Evolutionary conservation across 1,140 invertebrate genomes (phyloP), one percentile per base, ranked within the genome.

Genomic region (Vanessa atalanta): DNA sequence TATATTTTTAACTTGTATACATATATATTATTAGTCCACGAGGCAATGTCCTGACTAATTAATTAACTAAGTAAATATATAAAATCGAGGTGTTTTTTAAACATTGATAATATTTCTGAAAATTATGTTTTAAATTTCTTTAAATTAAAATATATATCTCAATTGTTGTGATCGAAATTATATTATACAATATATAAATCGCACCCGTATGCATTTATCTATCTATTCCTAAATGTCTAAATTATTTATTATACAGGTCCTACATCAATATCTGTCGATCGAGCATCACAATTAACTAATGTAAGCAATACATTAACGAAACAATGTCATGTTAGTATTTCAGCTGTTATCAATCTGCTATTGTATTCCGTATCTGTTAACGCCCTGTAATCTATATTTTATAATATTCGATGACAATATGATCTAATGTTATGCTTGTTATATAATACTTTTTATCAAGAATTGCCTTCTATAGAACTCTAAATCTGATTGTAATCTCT

Each of bases 241-340:
- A 57, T 13, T 23, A 11, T 14, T 20, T 57, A 57, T 37, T 61
- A 26, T 61, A 37, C 15, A 23, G 68, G n/a, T 48, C 23, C 43
- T 47, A 65, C 60, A 71, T 71, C 61, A 65, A 51, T 71, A 65
- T 48, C 70, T 71, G 70, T 71, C 68, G 55, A 50, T 65, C 48
- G 60, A 15, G 61, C 26, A 67, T 73, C 65, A 67, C 64, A 73
- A 67, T 67, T 73, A 73, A 31, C 53, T 73, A 73, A 73, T 73
- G 71, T 73, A 67, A 73, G 71, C 65, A 67, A 67, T 61, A 67
- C 65, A 73, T 73, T 73, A 73, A 60, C 64, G 65, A 61, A 53
- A 73, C 63, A 73, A 67, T 73, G 71, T 73, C 71, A 43, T 73
- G 71, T 71, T 71, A 65, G 70, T 73, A 60, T 67, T 67, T 73